These are phyloP conservation scores for Physocephala rufipes DNA, from an alignment of 2,888 invertebrate species.

Conservation along the genomic window DNA sequence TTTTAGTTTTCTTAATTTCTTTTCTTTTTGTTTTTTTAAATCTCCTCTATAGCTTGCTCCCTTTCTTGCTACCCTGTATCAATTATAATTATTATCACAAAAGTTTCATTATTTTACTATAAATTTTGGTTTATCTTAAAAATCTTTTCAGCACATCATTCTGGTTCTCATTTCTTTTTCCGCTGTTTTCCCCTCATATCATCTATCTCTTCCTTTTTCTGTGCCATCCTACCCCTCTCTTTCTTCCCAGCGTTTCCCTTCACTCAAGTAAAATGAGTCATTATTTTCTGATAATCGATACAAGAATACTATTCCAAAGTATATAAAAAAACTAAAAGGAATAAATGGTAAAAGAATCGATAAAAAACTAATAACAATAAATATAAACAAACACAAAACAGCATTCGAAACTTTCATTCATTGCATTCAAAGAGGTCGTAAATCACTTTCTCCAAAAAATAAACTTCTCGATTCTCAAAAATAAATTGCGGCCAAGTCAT, in stretches of 20 bases:
- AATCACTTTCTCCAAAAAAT: conserved; percentile 29
- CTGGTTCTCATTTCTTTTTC: neutral
- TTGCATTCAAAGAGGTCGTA: conserved; percentile 17
- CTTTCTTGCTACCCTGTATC: neutral
- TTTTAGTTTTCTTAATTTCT: neutral
- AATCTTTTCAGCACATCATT: neutral
- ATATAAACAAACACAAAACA: conserved; percentile 37
- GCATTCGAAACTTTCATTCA: neutral
- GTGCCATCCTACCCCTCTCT: too few relatives aligned
- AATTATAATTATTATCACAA: neutral
- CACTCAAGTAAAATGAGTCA: too few relatives aligned
- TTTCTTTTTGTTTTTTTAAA: too few relatives aligned
- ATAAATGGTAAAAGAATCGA: neutral
- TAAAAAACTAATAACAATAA: conserved; percentile 41
- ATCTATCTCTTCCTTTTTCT: neutral
- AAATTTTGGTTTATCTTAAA: neutral
- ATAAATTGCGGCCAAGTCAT: conserved; percentile 21
- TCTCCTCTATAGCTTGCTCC: neutral
- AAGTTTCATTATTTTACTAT: neutral
- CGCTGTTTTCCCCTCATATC: neutral
- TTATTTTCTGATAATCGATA: too few relatives aligned
- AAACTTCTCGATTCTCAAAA: too few relatives aligned
- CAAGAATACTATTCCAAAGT: too few relatives aligned
- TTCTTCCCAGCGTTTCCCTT: too few relatives aligned
- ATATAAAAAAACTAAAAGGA: too few relatives aligned